Evolutionary conservation across 2,888 invertebrate genomes (phyloP), one percentile per base, ranked within the genome.

Genomic region (Pediacus dermestoides): DNA sequence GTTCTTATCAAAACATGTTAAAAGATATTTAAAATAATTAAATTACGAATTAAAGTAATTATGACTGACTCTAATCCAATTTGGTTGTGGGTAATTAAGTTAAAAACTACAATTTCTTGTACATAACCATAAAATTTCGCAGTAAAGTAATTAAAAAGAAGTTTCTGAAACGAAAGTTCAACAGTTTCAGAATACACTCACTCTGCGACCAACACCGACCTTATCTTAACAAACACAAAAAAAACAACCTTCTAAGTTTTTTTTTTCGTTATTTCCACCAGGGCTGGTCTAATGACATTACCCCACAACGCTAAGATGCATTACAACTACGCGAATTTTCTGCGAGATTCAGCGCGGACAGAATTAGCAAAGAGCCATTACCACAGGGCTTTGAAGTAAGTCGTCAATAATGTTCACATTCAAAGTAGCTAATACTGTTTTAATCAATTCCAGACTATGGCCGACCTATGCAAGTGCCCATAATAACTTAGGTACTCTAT

Each of bases 221-320:
- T n/a, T n/a, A n/a, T n/a, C n/a, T n/a, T n/a, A n/a, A n/a, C n/a
- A n/a, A n/a, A n/a, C n/a, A n/a, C n/a, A n/a, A n/a, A n/a, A n/a
- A n/a, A n/a, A n/a, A n/a, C n/a, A n/a, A n/a, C n/a, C n/a, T n/a
- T n/a, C n/a, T n/a, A n/a, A n/a, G n/a, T n/a, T n/a, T n/a, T n/a
- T n/a, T n/a, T n/a, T n/a, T n/a, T n/a, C n/a, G n/a, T n/a, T n/a
- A n/a, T n/a, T n/a, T n/a, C n/a, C n/a, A n/a, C n/a, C n/a, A 90
- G 90, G 63, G 82, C 90, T 33, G 91, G 90, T 30, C 71, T 91
- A 37, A 74, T 79, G 49, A 82, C 83, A 8, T 68, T 88, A 34
- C 90, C 90, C 1, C 82, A 86, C 70, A 92, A 91, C 66, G 89
- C 90, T 37, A 91, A 91, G 71, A 81, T 88, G 71, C 89, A 90